Conservation (phyloP, 2,797 vertebrate species). For the Rhinoraja longicauda region DNA sequence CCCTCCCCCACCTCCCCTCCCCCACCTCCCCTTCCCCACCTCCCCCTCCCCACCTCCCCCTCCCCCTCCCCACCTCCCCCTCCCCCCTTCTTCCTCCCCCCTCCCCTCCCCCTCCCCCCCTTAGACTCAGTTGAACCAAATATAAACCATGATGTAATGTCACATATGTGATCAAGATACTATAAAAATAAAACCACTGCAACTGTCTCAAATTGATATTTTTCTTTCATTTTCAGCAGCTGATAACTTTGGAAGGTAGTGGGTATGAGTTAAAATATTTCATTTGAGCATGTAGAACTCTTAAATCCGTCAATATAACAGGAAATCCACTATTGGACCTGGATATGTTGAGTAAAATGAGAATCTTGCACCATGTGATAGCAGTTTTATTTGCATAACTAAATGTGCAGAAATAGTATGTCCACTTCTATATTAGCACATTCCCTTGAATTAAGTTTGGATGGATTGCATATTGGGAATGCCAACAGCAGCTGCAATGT, state of each 20-base stretch:
- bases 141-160: conserved; percentile 28
- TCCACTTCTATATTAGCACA: conserved; percentile 15
- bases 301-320: too few species aligned
- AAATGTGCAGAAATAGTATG: conserved; percentile 35
- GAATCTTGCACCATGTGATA: background rate
- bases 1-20: too few species aligned
- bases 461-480: conserved; percentile 32
- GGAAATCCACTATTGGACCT: background rate
- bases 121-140: conserved; percentile 27
- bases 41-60: too few species aligned
- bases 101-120: too few species aligned
- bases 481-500: conserved; percentile 39
- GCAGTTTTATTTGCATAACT: conserved; percentile 7
- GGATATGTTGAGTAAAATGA: conserved; percentile 17
- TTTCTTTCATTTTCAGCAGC: background rate
- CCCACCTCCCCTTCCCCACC: too few species aligned
- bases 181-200: background rate
- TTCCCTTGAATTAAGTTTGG: conserved; percentile 32
- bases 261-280: background rate
- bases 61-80: too few species aligned
- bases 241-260: background rate
- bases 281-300: background rate
- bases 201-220: background rate
- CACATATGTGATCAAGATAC: background rate
- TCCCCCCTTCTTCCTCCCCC: too few species aligned